Percentiles rank a stretch among this genome's conserved stretches.
These are phyloP conservation scores for Psittacula echo DNA, from an alignment of 2,797 vertebrate genomes.

Conservation along the genomic window DNA sequence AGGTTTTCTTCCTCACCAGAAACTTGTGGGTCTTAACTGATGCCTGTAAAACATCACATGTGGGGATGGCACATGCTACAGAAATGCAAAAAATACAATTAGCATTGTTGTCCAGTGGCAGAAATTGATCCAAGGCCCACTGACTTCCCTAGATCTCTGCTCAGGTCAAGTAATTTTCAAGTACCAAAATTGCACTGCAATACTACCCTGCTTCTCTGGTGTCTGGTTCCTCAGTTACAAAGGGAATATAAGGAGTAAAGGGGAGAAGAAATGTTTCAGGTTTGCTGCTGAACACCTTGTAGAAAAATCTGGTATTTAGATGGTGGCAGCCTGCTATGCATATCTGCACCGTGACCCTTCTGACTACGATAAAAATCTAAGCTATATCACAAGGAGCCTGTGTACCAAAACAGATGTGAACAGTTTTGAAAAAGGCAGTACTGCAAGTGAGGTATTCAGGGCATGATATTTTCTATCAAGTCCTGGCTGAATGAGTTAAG, in stretches of 20 bases:
- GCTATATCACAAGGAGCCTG: background rate
- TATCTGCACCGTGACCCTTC: background rate
- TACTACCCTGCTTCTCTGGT: background rate
- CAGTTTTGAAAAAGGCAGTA: background rate
- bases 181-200: fast-evolving
- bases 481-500: background rate
- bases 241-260: background rate
- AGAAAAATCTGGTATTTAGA: background rate
- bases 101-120: background rate
- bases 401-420: background rate
- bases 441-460: background rate
- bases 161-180: background rate
- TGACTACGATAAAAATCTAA: background rate
- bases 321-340: background rate
- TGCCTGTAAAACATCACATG: fast-evolving
- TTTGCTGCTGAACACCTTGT: background rate
- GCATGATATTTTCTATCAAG: background rate
- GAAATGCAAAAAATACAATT: background rate
- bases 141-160: background rate
- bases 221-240: background rate
- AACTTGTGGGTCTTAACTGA: background rate
- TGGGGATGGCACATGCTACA: background rate
- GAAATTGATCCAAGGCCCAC: background rate
- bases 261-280: background rate
- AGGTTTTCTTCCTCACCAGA: background rate